Evolutionary conservation across 53 echinoderm and acorn worm genomes (phyloP), one percentile per base, ranked within the genome.

Genomic region (Astropecten irregularis): DNA sequence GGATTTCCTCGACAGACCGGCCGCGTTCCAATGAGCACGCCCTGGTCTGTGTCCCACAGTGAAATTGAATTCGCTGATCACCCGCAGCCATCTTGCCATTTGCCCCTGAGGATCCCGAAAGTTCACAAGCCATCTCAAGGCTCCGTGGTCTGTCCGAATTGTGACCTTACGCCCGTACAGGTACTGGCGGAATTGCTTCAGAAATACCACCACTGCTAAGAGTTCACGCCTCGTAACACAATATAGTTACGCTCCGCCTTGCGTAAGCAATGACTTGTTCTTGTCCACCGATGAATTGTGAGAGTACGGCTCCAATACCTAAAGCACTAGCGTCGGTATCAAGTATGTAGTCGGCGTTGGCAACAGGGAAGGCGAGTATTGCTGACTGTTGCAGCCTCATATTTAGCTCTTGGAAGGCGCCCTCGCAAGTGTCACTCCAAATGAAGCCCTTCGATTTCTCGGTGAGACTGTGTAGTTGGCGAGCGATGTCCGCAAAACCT

Each of bases 41-140:
- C 62, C 63, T 0, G 81, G 81, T 3, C 81, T 37, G 11, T 79
- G 61, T 0, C 39, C 14, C 2, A 79, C 40, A 15, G 27, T 13
- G 30, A 48, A 82, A 18, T 82, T 33, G 66, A 49, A 81, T n/a
- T 62, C 65, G 0, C 65, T 66, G 10, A 81, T 30, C 0, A 81
- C 35, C 25, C 65, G 64, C n/a, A 81, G 30, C 82, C 65, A 81
- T 29, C 49, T 37, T 15, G 82, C 66, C 1, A 66, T 32, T 34
- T 66, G 82, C 29, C 49, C 49, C 49, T 66, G 65, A 15, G 85
- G 82, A 11, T 66, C 47, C 22, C 51, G 40, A 40, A 82, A 82
- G 9, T 82, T 65, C 14, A 46, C 28, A 1, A 82, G 47, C 82
- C 82, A 82, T 21, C 49, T 11, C 28, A 82, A 35, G 42, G 82